phyloP scores from a whole-genome alignment of 2,797 vertebrate genomes.

The Gallinago stenura region DNA sequence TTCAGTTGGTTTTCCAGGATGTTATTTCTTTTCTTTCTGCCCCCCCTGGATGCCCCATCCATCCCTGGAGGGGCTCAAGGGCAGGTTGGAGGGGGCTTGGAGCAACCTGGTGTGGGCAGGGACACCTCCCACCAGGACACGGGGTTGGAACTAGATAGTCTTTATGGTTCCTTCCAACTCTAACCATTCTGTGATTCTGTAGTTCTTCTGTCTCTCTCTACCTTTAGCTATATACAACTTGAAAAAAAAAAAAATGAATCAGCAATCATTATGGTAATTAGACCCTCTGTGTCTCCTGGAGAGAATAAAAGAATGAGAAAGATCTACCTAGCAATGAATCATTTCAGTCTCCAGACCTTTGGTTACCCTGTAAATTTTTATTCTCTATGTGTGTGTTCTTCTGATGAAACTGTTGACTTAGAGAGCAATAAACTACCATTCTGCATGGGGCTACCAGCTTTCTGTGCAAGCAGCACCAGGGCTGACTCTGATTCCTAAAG shows the following conservation, averaged over 20 bases:
- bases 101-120: too few relatives aligned
- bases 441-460: not conserved
- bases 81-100: too few relatives aligned
- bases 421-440: not conserved
- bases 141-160: too few relatives aligned
- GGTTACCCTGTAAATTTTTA: not conserved
- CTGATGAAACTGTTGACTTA: not conserved
- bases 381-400: not conserved
- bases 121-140: too few relatives aligned
- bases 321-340: not conserved
- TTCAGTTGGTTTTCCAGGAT: not conserved
- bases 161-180: too few relatives aligned
- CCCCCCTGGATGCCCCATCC: too few relatives aligned
- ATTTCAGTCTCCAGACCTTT: not conserved
- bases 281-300: not conserved
- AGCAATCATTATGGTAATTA: not conserved
- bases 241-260: not conserved
- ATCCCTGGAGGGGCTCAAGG: too few relatives aligned
- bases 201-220: not conserved
- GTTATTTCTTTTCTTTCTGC: not conserved
- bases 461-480: not conserved
- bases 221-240: not conserved
- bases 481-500: not conserved
- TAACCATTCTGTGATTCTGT: too few relatives aligned
- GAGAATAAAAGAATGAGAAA: not conserved